Percentiles rank a stretch among this genome's conserved stretches.
Evolutionary conservation across 2,797 vertebrate species (phyloP).

Genomic region (Acrocephalus scirpaceus): DNA sequence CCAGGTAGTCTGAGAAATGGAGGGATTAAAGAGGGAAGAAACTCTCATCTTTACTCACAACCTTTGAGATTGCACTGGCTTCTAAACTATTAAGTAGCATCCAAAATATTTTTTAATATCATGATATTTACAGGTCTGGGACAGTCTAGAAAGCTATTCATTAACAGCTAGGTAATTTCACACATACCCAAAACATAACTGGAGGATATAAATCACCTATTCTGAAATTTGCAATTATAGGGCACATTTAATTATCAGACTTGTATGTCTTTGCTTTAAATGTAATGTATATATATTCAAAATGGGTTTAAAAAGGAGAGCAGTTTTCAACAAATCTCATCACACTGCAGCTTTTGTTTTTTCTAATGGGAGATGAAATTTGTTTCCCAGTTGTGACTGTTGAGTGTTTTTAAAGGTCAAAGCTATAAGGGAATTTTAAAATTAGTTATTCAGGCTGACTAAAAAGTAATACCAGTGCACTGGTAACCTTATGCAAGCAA

Average conservation of each 20-base stretch:
- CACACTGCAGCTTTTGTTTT: neutral
- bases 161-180: neutral
- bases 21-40: neutral
- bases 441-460: slow-evolving; percentile 11
- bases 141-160: neutral
- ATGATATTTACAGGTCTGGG: neutral
- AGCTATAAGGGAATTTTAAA: slow-evolving; percentile 18
- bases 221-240: neutral
- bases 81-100: neutral
- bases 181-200: neutral
- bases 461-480: neutral
- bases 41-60: neutral
- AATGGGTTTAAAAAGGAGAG: neutral
- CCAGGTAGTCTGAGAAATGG: neutral
- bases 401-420: slow-evolving; percentile 19
- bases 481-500: neutral
- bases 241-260: neutral
- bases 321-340: neutral
- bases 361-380: neutral
- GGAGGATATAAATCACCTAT: neutral
- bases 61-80: neutral
- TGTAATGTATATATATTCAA: neutral
- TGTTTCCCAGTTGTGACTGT: neutral
- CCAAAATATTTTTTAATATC: neutral
- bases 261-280: neutral